Percentiles rank a stretch among this genome's conserved stretches.
phyloP scores from a whole-genome alignment of 2,113 vertebrate species.

The Glaucidium brasilianum region DNA sequence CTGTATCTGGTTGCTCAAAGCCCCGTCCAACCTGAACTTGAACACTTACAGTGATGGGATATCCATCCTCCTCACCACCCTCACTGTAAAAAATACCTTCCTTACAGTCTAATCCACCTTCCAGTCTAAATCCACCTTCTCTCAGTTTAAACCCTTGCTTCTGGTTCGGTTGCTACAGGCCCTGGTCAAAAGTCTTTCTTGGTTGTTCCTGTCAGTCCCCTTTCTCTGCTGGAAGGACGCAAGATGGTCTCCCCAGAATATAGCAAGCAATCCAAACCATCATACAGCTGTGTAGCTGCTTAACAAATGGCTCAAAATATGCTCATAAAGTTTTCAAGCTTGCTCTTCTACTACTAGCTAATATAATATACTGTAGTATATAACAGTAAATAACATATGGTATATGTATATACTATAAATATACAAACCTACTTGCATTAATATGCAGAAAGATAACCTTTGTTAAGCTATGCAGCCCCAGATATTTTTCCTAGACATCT shows the following conservation, averaged over 20 bases:
- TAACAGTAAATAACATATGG: too few species aligned
- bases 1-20: background rate
- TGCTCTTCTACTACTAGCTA: background rate
- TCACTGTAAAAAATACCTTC: background rate
- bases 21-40: background rate
- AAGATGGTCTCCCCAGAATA: background rate
- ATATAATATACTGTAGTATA: too few species aligned
- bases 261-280: background rate
- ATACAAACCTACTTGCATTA: background rate
- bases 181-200: background rate
- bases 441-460: background rate
- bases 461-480: background rate
- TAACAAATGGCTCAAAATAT: background rate
- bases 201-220: accelerated
- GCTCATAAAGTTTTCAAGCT: background rate
- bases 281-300: background rate
- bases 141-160: background rate
- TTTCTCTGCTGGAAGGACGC: background rate
- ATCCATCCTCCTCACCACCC: background rate
- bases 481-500: background rate
- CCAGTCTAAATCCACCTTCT: background rate
- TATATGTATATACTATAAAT: background rate
- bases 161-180: background rate
- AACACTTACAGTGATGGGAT: background rate
- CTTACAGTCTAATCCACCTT: too few species aligned